These are phyloP conservation scores for Apogon hyalosoma DNA, from an alignment of 2,797 vertebrate species.

Conservation along the genomic window DNA sequence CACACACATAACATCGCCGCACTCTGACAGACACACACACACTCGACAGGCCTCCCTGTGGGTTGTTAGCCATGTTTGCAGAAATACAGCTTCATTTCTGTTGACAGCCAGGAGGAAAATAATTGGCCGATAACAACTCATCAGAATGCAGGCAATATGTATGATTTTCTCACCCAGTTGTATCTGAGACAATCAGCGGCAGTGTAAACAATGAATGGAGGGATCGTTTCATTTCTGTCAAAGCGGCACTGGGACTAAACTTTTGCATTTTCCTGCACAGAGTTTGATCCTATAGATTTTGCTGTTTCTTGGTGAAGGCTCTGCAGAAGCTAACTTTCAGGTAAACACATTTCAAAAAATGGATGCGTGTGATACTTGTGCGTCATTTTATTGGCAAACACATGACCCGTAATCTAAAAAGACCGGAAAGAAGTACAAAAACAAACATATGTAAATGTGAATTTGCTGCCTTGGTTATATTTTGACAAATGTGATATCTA, in stretches of 20 bases:
- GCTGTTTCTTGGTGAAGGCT: not conserved
- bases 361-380: not conserved
- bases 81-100: constrained; percentile 79
- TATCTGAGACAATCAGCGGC: constrained; percentile 67
- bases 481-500: not conserved
- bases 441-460: constrained; percentile 15
- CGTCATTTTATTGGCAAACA: not conserved
- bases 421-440: constrained; percentile 1
- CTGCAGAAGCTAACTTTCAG: constrained; percentile 20
- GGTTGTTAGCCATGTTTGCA: constrained; percentile 77
- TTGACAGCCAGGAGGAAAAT: constrained; percentile 77
- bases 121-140: constrained; percentile 79
- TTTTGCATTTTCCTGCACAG: constrained; percentile 56
- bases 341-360: not conserved
- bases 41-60: constrained; percentile 68
- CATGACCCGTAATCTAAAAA: not conserved
- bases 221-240: constrained; percentile 57
- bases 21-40: constrained; percentile 19
- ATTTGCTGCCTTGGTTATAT: not conserved
- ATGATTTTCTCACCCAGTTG: constrained; percentile 69
- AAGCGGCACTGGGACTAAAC: constrained; percentile 33
- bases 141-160: constrained; percentile 77
- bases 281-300: constrained; percentile 48
- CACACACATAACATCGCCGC: constrained; percentile 14
- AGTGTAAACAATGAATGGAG: constrained; percentile 64